These are phyloP conservation scores for Kobus ellipsiprymnus DNA, from an alignment of 2,113 vertebrate species.

Conservation along the genomic window DNA sequence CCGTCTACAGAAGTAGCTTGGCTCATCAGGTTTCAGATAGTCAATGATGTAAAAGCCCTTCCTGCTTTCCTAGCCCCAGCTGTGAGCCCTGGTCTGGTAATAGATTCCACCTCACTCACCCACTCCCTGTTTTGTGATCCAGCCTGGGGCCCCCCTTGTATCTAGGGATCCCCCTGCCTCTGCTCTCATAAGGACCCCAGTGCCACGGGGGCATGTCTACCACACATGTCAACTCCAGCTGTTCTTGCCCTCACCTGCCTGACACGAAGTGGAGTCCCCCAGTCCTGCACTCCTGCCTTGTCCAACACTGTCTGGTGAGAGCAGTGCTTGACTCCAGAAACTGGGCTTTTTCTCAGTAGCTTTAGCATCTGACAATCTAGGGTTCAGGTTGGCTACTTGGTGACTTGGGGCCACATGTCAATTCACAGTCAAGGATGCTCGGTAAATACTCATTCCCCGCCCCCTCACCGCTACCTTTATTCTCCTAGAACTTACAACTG, in stretches of 20 bases:
- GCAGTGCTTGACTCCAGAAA: background rate
- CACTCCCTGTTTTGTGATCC: background rate
- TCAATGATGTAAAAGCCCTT: background rate
- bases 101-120: background rate
- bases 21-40: background rate
- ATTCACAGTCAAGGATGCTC: background rate
- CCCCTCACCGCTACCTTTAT: background rate
- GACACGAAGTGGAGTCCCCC: background rate
- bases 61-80: background rate
- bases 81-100: background rate
- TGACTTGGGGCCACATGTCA: background rate
- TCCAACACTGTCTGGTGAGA: background rate
- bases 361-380: background rate
- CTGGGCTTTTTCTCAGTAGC: background rate
- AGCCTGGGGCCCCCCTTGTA: rapidly evolving
- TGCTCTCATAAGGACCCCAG: background rate
- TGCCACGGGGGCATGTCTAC: rapidly evolving
- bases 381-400: background rate
- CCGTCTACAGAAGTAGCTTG: background rate
- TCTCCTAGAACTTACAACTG: background rate
- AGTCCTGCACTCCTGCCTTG: background rate
- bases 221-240: background rate
- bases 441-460: background rate
- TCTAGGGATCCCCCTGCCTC: background rate
- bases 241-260: background rate